phyloP scores from a whole-genome alignment of 2,797 vertebrate species.

The Anabas testudineus region DNA sequence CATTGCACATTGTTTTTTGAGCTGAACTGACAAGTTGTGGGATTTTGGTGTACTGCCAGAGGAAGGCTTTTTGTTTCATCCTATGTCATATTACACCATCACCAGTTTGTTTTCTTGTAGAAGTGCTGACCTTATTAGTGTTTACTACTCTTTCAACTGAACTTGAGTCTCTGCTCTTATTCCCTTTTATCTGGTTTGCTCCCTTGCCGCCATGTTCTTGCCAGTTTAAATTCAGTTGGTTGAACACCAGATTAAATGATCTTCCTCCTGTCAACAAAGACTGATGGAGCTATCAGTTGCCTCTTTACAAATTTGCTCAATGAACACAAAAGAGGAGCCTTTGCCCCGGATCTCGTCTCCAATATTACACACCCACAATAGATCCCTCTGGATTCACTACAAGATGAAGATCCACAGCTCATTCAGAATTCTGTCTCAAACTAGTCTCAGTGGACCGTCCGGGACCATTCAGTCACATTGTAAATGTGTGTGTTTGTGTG shows the following conservation, averaged over 20 bases:
- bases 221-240: slow-evolving; percentile 48
- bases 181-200: slow-evolving; percentile 31
- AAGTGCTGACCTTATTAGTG: slow-evolving; percentile 32
- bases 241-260: slow-evolving; percentile 54
- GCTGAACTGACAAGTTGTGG: slow-evolving; percentile 20
- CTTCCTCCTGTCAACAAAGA: slow-evolving; percentile 64
- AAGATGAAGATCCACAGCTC: slow-evolving; percentile 47
- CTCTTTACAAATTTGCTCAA: slow-evolving; percentile 62
- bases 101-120: slow-evolving; percentile 31
- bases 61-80: slow-evolving; percentile 20
- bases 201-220: slow-evolving; percentile 34
- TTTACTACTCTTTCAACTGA: slow-evolving; percentile 23
- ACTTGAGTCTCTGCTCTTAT: not conserved
- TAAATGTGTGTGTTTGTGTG: slow-evolving; percentile 13
- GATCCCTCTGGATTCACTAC: slow-evolving; percentile 59
- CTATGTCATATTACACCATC: slow-evolving; percentile 34
- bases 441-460: slow-evolving; percentile 47
- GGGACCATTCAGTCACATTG: slow-evolving; percentile 42
- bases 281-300: slow-evolving; percentile 62
- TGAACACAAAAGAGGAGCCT: slow-evolving; percentile 55
- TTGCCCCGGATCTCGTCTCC: slow-evolving; percentile 63
- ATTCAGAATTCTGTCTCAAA: slow-evolving; percentile 57
- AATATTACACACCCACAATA: slow-evolving; percentile 59
- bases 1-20: slow-evolving; percentile 8
- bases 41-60: slow-evolving; percentile 28